Base-by-base conservation (phyloP, 2,888 invertebrate genomes). In the Melitaea athalia region DNA sequence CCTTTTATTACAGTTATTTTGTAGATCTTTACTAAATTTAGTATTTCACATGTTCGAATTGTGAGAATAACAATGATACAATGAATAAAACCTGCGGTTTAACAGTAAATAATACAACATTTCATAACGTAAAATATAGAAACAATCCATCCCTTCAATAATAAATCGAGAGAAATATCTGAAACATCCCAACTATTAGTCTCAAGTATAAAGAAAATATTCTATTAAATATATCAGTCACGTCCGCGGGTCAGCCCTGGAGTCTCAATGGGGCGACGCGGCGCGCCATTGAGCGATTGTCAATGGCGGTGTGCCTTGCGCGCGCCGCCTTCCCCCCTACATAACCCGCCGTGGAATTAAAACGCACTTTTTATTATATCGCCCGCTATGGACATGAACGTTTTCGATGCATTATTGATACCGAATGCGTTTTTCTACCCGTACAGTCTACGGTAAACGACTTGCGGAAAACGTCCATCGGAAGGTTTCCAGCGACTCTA, bases 271-370 rank as follows among this genome's bases (percentile, higher is more conserved):
- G 66, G 61, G 70, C 60, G 80, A 17, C 82, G 84, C 70, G 75
- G 78, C 74, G 68, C 66, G 62, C 75, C 85, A 84, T 85, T 84
- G 80, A 85, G 70, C 66, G 67, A 67, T 72, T 64, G 77, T 84
- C 79, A 84, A 82, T 84, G 85, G 77, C 76, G 59, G 67, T 49
- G 47, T 63, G 61, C 64, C 68, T 65, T 73, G 71, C 72, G 72
- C 72, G 74, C 76, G 65, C 66, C 71, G 72, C 67, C 67, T 15
- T 24, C 63, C 61, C 59, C 70, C 67, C 64, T 79, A 66, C 77
- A 79, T 70, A 79, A 78, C 76, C 65, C 71, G 76, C 73, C 73
- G 73, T 76, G 79, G 81, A 82, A 79, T 66, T 53, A 60, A 69
- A 68, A 69, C 69, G 63, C 70, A 66, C 67, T 71, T 71, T 72